Evolutionary conservation across 2,888 invertebrate species (phyloP).

Genomic region (Helleia helle): DNA sequence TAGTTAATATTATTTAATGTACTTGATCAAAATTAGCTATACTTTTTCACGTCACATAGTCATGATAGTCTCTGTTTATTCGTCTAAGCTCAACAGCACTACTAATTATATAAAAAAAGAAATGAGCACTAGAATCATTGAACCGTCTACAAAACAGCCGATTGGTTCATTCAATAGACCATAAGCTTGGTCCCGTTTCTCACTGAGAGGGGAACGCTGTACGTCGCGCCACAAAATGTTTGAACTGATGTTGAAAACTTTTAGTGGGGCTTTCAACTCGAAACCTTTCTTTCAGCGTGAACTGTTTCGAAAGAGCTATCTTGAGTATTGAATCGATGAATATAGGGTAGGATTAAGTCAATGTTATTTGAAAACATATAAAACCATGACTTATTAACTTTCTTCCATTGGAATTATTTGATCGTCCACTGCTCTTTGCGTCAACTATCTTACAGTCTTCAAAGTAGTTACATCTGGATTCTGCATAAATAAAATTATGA

Average conservation of each 20-base stretch:
- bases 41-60: too few species aligned
- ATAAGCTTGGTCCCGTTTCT: slow-evolving; percentile 25
- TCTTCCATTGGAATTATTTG: too few species aligned
- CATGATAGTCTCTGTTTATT: too few species aligned
- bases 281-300: slow-evolving; percentile 43
- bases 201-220: slow-evolving; percentile 61
- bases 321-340: slow-evolving; percentile 49
- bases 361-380: neutral
- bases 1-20: too few species aligned
- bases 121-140: neutral
- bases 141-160: slow-evolving; percentile 30
- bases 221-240: slow-evolving; percentile 63
- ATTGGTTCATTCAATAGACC: slow-evolving; percentile 37
- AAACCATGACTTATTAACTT: neutral
- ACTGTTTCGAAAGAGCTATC: slow-evolving; percentile 27
- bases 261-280: slow-evolving; percentile 50
- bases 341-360: slow-evolving; percentile 18
- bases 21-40: too few species aligned
- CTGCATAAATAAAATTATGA: too few species aligned
- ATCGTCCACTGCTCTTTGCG: too few species aligned
- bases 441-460: too few species aligned
- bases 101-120: neutral
- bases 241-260: slow-evolving; percentile 70
- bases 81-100: too few species aligned
- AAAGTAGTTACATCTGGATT: too few species aligned